Evolutionary conservation across 1,140 invertebrate species (phyloP).

Genomic region (Luehdorfia chinensis): DNA sequence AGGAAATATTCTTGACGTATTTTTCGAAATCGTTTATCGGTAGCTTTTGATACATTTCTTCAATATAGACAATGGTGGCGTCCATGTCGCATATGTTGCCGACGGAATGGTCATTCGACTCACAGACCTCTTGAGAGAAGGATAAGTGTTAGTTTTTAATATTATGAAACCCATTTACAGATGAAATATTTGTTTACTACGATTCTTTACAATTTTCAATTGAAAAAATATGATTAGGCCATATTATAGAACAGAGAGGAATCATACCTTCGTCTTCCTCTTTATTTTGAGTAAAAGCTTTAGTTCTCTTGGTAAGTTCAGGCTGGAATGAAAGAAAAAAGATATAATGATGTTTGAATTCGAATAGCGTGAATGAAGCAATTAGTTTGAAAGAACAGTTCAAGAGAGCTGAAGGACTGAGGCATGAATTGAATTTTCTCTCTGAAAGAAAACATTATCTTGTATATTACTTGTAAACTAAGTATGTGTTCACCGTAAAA

Average conservation of each 20-base stretch:
- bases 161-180: not conserved
- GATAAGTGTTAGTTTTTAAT: slow-evolving; percentile 23
- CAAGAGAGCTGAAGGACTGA: no score
- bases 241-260: no score
- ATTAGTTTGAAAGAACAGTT: no score
- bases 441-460: no score
- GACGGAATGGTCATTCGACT: slow-evolving; percentile 14
- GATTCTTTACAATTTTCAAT: no score
- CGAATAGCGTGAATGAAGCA: no score
- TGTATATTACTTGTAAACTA: no score
- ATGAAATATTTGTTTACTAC: no score
- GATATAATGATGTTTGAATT: not conserved
- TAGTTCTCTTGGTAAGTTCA: not conserved
- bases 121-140: slow-evolving; percentile 53
- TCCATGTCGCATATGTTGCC: slow-evolving; percentile 35
- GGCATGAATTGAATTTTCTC: no score
- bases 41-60: slow-evolving; percentile 20
- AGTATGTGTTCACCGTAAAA: not conserved
- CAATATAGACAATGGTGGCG: slow-evolving; percentile 29
- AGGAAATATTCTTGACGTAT: slow-evolving; percentile 33
- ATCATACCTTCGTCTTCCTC: no score
- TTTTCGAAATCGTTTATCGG: slow-evolving; percentile 24
- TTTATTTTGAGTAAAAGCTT: no score
- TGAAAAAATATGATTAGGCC: no score
- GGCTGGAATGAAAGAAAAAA: not conserved